Percentiles rank a stretch among this genome's conserved stretches.
These are phyloP conservation scores for Punctoribates punctum DNA, from an alignment of 2,888 invertebrate species.

Conservation along the genomic window DNA sequence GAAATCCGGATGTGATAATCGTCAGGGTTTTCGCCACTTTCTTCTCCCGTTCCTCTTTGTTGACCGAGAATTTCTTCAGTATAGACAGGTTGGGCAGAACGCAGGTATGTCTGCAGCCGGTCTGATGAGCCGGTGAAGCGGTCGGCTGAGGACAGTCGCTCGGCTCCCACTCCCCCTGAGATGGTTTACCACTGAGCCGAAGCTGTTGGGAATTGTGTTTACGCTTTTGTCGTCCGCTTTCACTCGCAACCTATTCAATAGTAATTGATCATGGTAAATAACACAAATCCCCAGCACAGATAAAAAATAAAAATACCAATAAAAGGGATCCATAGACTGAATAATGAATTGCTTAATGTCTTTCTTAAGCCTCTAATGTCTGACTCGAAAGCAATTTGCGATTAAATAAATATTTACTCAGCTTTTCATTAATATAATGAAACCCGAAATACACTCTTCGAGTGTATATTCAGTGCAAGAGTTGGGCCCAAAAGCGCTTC, in stretches of 20 bases:
- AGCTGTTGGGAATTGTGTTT: slow-evolving; percentile 1
- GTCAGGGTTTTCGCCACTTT: slow-evolving; percentile 9
- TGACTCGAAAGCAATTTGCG: too few species aligned
- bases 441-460: too few species aligned
- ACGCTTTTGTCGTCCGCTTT: not conserved
- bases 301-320: not conserved
- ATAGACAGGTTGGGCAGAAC: not conserved
- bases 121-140: not conserved
- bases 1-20: not conserved
- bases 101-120: not conserved
- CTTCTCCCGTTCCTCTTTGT: not conserved
- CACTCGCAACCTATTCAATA: not conserved
- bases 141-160: not conserved
- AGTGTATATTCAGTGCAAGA: too few species aligned
- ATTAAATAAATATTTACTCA: too few species aligned
- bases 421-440: too few species aligned
- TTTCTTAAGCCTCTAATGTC: too few species aligned
- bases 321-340: too few species aligned
- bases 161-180: not conserved
- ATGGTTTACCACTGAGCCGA: not conserved
- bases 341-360: too few species aligned
- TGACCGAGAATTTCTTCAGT: not conserved
- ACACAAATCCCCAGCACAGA: not conserved
- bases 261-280: not conserved
- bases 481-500: too few species aligned